Conservation (phyloP, 2,113 vertebrate genomes). For the Phyllostomus discolor region DNA sequence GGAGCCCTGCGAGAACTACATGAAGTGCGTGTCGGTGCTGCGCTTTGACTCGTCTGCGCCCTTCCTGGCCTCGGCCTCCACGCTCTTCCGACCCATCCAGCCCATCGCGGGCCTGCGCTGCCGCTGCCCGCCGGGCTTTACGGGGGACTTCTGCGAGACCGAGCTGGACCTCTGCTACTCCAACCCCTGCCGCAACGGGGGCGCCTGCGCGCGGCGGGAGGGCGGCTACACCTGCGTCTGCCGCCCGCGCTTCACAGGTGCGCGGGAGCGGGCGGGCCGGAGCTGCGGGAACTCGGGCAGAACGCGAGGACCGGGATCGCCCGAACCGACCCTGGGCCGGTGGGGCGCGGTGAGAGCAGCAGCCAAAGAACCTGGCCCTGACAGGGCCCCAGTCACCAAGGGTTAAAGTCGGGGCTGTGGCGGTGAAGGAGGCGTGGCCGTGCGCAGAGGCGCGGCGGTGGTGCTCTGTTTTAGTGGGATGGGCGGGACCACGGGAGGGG, state of each 20-base stretch:
- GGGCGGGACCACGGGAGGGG: neutral
- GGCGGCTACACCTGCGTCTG: constrained; percentile 96
- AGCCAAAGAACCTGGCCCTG: accelerated
- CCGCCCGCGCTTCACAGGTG: constrained; percentile 93
- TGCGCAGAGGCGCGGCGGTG: neutral
- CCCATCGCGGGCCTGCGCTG: constrained; percentile 95
- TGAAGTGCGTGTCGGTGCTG: constrained; percentile 98
- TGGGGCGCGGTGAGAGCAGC: neutral
- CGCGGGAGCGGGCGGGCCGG: constrained; percentile 38
- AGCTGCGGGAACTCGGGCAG: neutral
- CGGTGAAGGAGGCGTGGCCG: neutral
- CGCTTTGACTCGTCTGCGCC: constrained; percentile 97
- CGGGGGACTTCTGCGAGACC: constrained; percentile 96
- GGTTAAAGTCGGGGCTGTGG: accelerated
- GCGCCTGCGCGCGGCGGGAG: constrained; percentile 91
- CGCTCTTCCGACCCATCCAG: constrained; percentile 96
- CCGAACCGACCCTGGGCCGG: accelerated
- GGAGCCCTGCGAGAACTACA: constrained; percentile 99
- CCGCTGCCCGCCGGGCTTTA: constrained; percentile 96
- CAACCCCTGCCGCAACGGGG: constrained; percentile 94
- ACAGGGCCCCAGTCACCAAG: accelerated
- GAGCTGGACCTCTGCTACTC: constrained; percentile 99
- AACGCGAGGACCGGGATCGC: neutral
- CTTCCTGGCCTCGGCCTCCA: constrained; percentile 94
- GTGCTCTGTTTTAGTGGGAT: accelerated